Evolutionary conservation across 2,888 invertebrate species (phyloP), one percentile per base, ranked within the genome.

Genomic region (Acleris holmiana): DNA sequence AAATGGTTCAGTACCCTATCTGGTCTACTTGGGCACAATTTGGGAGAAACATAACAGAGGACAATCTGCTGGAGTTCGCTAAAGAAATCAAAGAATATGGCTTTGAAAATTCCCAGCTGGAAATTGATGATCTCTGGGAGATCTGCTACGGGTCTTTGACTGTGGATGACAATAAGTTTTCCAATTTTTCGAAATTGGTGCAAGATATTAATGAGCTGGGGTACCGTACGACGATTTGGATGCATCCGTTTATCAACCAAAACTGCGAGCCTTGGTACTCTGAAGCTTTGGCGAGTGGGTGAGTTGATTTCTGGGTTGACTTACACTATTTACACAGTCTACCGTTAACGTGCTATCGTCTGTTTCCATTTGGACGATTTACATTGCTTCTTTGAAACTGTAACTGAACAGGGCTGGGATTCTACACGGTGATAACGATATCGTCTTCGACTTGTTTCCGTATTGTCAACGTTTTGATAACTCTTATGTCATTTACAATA

Each of bases 61-160:
- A 73, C 0, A 90, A 94, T 4, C 92, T 97, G 0, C 73, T 94
- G 1, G 86, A 94, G 0, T 97, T 95, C 74, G 96, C 95, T 0
- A 74, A 94, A 8, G 93, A 95, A 68, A 97, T 98, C 57, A 74
- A 90, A 1, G 80, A 88, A 0, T 77, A 95, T 61, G 94, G 94
- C 0, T 97, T 96, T 73, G 91, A 93, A 2, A 94, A 95, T 73
- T 96, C 96, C 53, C 96, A 97, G 77, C 82, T 96, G 48, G 98
- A 98, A 89, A 96, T 98, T 53, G 98, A 98, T 76, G 98, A 98
- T 78, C 93, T 95, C 17, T 98, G 98, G 97, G 97, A 98, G 81
- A 93, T 93, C 0, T 96, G 96, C 76, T 97, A 98, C 76, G 98
- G 98, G 0, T 96, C 97, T 8, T 89, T 96, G 35, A 93, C 93